A percentile compares a stretch with the other conserved stretches of the same genome.
These are phyloP conservation scores for Phoxinus phoxinus DNA, from an alignment of 2,113 vertebrate genomes.

Conservation along the genomic window DNA sequence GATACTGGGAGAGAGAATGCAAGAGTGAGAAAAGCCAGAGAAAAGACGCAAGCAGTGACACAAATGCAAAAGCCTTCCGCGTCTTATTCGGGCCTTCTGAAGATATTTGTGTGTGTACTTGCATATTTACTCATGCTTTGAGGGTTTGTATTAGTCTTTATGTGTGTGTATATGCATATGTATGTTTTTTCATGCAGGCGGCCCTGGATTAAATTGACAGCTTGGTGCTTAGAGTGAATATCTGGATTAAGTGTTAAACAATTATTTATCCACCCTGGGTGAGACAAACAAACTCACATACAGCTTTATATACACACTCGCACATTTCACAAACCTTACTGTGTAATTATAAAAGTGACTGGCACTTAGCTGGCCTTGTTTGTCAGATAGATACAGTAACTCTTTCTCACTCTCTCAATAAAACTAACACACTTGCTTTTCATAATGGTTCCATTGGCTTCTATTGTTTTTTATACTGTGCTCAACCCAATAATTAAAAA, in stretches of 20 bases:
- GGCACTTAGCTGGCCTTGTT: neutral
- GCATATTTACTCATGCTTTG: conserved; percentile 27
- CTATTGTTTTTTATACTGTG: neutral
- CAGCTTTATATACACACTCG: neutral
- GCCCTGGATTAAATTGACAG: conserved; percentile 33
- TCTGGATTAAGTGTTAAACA: conserved; percentile 44
- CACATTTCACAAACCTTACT: neutral
- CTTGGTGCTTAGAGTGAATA: conserved; percentile 26
- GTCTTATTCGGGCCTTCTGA: conserved; percentile 35
- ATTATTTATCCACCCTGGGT: conserved; percentile 10
- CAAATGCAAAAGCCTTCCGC: neutral
- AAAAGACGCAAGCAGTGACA: neutral
- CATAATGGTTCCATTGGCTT: too few relatives aligned
- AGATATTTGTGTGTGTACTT: conserved; percentile 26
- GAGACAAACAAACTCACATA: conserved; percentile 25
- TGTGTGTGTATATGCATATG: conserved; percentile 33
- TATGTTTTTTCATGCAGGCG: neutral
- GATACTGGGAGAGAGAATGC: neutral
- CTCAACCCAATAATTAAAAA: too few relatives aligned
- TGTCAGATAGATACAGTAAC: neutral
- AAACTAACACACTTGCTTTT: neutral
- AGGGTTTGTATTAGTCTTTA: neutral
- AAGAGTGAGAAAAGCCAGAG: neutral
- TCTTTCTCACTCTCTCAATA: neutral
- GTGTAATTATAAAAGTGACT: neutral